Conservation (phyloP, 2,113 vertebrate species). For the Pterocles burchelli region DNA sequence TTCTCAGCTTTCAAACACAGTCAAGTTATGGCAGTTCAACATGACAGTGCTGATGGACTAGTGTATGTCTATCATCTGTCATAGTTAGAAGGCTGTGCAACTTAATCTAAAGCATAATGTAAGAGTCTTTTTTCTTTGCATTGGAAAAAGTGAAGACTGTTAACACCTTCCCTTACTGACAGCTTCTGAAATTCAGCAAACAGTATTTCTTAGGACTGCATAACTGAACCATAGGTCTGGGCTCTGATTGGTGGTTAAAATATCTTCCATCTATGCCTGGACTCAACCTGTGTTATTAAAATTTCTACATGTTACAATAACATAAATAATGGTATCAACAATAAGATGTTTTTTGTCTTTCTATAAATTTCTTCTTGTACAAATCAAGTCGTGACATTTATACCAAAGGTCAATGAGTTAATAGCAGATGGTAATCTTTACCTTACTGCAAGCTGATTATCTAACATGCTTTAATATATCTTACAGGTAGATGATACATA, state of each 20-base stretch:
- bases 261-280: neutral
- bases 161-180: neutral
- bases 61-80: neutral
- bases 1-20: neutral
- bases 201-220: neutral
- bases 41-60: neutral
- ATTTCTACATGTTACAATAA: neutral
- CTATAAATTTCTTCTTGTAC: neutral
- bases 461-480: neutral
- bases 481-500: neutral
- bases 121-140: neutral
- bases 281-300: neutral
- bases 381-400: neutral
- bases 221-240: neutral
- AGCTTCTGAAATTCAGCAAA: neutral
- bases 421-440: neutral
- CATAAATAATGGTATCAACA: neutral
- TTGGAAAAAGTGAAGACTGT: neutral
- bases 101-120: neutral
- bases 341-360: neutral
- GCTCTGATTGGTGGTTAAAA: neutral
- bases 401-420: neutral
- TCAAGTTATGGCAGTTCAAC: neutral
- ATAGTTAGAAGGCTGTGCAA: neutral
- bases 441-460: neutral